Base-by-base conservation (phyloP, 2,888 invertebrate genomes). In the Seira sanloemensis region DNA sequence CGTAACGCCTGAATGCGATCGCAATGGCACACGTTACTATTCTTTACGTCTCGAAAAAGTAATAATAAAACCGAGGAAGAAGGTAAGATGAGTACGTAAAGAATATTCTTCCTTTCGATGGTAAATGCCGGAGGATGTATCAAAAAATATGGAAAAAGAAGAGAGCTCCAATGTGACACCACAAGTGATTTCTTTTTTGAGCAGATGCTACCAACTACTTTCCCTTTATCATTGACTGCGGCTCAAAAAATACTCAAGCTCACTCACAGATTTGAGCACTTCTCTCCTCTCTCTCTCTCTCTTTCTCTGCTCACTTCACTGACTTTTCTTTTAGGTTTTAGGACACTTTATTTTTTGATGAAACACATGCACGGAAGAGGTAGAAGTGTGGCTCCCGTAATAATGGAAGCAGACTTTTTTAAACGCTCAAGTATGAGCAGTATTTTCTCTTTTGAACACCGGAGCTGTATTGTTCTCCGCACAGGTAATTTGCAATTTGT, bases 131-230 rank as follows among this genome's bases (percentile, higher is more conserved):
- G 37, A 37, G 37, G 37, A 37, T 37, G 37, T 37, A 37, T 37
- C 37, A 37, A 37, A 37, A 37, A 37, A 4, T 66, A 75, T 66
- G 26, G 21, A 25, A 23, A 75, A 21, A n/a, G 58, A 58, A n/a
- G 7, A 58, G 58, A 58, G 37, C 37, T 37, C 37, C 5, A 37
- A 37, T 37, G 37, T 12, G 37, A 18, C 27, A 71, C 78, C 67
- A 62, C 80, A 74, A 80, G 80, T 80, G 74, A 80, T 21, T 68
- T 74, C 46, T 76, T 77, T 26, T 21, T n/a, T 37, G 21, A 75
- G 68, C 81, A 81, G 54, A 69, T 81, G 81, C 81, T 80, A 26
- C 69, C 58, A 25, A 18, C 73, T 37, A 37, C 37, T 37, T 54
- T 72, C 26, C 54, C 23, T 69, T 26, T 81, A 69, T 81, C 75